Percentiles rank a stretch among this genome's conserved stretches.
These are phyloP conservation scores for Falco columbarius DNA, from an alignment of 2,797 vertebrate species.

Conservation along the genomic window DNA sequence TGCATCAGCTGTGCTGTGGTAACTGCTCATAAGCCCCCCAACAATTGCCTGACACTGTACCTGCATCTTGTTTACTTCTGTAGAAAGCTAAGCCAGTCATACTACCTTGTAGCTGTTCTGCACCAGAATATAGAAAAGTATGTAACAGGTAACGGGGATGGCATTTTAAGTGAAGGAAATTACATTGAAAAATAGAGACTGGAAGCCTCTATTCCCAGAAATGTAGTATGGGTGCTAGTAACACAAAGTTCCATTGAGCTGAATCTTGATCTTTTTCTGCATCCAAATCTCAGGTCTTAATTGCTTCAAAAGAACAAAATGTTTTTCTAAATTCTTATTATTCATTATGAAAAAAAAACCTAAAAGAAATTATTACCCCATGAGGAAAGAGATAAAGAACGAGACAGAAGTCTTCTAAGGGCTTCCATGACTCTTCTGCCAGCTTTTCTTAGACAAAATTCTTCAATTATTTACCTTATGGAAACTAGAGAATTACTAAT, in stretches of 20 bases:
- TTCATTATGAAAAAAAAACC: neutral
- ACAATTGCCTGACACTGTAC: neutral
- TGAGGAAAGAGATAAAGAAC: neutral
- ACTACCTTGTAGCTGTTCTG: neutral
- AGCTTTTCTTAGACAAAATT: neutral
- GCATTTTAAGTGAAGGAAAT: neutral
- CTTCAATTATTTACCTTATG: neutral
- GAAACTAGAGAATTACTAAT: constrained; percentile 14
- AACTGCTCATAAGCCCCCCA: neutral
- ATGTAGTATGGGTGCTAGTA: neutral
- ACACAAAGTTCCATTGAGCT: neutral
- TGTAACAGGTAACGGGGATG: neutral
- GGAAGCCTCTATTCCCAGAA: neutral
- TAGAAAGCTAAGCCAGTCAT: neutral
- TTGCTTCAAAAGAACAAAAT: neutral
- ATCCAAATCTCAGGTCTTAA: neutral
- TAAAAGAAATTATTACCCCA: neutral
- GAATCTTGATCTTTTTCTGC: neutral
- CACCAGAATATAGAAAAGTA: neutral
- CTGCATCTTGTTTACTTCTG: neutral
- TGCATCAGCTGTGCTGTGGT: neutral
- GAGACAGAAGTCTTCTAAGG: neutral
- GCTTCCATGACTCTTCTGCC: neutral
- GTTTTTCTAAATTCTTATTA: neutral
- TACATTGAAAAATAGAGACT: neutral